A percentile compares a stretch with the other conserved stretches of the same genome.
phyloP scores from a whole-genome alignment of 1,140 invertebrate species.

The Temnothorax longispinosus region DNA sequence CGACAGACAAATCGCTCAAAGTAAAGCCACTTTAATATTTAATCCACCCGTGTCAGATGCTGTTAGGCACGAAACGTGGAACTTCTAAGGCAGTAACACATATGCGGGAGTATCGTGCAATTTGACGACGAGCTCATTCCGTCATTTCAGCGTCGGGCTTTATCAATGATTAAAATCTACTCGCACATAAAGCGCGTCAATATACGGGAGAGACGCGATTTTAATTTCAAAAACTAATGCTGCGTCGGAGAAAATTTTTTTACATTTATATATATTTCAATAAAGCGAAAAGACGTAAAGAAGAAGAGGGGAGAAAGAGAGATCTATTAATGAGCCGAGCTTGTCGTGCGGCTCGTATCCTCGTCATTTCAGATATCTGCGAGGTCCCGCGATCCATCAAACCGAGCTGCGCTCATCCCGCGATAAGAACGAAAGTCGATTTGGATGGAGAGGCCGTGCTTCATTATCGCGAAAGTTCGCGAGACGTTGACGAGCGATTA shows the following conservation, averaged over 20 bases:
- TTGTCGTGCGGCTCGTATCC: not conserved
- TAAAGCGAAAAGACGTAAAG: not conserved
- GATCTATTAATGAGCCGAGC: not conserved
- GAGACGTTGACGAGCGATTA: slow-evolving; percentile 40
- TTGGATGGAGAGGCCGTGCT: not conserved
- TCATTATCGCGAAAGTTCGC: slow-evolving; percentile 26
- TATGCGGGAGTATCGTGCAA: not conserved
- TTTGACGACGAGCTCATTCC: not conserved
- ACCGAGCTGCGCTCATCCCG: not conserved
- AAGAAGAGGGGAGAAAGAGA: not conserved
- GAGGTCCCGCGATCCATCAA: not conserved
- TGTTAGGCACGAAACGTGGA: slow-evolving; percentile 6
- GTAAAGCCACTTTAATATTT: slow-evolving; percentile 30
- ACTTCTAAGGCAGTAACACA: slow-evolving; percentile 6
- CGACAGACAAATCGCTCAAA: not conserved
- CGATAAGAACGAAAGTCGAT: slow-evolving; percentile 3
- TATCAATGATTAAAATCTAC: not conserved
- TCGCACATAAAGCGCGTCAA: not conserved
- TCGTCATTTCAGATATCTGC: not conserved
- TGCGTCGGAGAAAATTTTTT: not conserved
- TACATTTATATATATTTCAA: not conserved
- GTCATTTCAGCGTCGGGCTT: not conserved
- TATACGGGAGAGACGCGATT: not conserved
- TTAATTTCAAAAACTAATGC: not conserved
- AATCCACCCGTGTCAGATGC: not conserved